Base-by-base conservation (phyloP, 2,797 vertebrate species). In the Leuciscus waleckii region DNA sequence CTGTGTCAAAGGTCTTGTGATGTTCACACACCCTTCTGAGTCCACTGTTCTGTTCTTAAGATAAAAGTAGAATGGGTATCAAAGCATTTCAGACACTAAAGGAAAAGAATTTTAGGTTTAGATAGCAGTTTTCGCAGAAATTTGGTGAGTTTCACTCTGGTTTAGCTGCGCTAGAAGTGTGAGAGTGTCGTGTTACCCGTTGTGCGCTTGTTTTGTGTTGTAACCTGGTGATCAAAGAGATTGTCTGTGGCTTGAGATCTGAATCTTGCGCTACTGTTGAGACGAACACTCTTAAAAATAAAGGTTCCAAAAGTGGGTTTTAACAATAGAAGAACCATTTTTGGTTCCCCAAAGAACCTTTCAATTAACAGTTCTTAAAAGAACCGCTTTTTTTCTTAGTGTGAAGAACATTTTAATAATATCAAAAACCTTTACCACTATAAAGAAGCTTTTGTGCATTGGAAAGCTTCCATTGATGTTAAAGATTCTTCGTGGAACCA, bases 181-280 rank as follows among this genome's bases (percentile, higher is more conserved):
- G 41, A 63, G 81, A 49, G 71, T 75, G 23, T 83, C 61, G 4
- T 37, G 32, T 76, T 76, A 76, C 43, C 14, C 16, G 19, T 9
- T 39, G 71, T 75, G 32, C 29, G n/a, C 19, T 19, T 51, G 70
- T 74, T 82, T 43, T 10, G 39, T n/a, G 29, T 74, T 65, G 71
- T 83, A 37, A 67, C 81, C 58, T 75, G 58, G 71, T 51, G 58
- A 67, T 83, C 71, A 75, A 39, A 51, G 41, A 56, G 49, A 81
- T 58, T 26, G 11, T 54, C 21, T 56, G 21, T 32, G 61, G 56
- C 49, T 65, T 61, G n/a, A 21, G 37, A 83, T 83, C 29, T 73
- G 7, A 79, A 46, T 63, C 39, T 79, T 49, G n/a, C 1, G 4
- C 32, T 56, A 37, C 7, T 75, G 49, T 54, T 68, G 61, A 32